phyloP scores from a whole-genome alignment of 2,888 invertebrate genomes.

The Crocallis elinguaria region DNA sequence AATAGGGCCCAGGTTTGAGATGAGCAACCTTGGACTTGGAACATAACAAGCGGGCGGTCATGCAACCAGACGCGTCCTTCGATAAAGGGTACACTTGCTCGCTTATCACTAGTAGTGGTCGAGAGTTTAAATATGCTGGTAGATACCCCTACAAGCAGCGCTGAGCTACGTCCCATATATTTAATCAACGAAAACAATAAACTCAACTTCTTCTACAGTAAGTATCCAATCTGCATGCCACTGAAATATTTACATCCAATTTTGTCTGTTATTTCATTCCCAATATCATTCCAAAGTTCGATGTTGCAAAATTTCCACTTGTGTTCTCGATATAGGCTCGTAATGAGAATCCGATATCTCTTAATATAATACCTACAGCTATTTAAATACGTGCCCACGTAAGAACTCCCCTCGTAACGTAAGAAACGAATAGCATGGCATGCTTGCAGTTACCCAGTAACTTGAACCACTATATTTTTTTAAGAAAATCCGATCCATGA shows the following conservation, averaged over 20 bases:
- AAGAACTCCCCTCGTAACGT: neutral
- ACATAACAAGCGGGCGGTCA: no score
- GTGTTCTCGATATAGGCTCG: neutral
- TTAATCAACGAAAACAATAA: neutral
- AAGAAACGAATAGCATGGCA: neutral
- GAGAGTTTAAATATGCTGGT: no score
- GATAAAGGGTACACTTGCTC: no score
- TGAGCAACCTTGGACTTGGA: no score
- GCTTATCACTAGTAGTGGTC: no score
- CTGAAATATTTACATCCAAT: neutral
- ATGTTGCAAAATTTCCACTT: slow-evolving; percentile 1
- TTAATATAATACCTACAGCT: neutral
- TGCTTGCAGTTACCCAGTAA: neutral
- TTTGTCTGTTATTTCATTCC: neutral
- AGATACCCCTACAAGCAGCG: no score
- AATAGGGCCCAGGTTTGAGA: no score
- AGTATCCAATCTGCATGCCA: neutral
- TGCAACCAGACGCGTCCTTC: no score
- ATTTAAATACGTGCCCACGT: slow-evolving; percentile 12
- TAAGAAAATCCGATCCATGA: no score
- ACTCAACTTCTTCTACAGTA: neutral
- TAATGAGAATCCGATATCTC: slow-evolving; percentile 15
- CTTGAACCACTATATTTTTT: neutral
- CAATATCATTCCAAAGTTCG: neutral
- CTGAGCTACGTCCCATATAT: no score